A percentile compares a stretch with the other conserved stretches of the same genome.
Evolutionary conservation across 2,888 invertebrate species (phyloP).

Genomic region (Spilarctia lutea): DNA sequence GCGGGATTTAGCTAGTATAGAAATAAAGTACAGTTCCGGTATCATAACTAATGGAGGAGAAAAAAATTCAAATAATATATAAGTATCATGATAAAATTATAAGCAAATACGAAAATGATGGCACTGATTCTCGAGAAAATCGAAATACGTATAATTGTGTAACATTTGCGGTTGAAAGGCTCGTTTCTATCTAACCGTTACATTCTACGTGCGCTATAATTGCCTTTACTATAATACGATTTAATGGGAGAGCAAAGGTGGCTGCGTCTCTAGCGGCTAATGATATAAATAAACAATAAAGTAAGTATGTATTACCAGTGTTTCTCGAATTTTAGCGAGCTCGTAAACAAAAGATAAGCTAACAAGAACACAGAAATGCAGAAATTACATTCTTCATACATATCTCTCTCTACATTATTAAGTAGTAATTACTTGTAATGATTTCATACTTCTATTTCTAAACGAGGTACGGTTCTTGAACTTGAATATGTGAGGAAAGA

Average conservation of each 20-base stretch:
- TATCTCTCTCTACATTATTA: not conserved
- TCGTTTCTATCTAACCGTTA: conserved; percentile 26
- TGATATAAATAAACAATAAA: not conserved
- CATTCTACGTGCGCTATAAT: conserved; percentile 46
- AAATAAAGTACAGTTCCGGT: no score
- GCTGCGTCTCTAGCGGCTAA: conserved; percentile 44
- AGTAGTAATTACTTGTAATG: not conserved
- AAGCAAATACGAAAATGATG: not conserved
- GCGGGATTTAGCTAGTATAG: no score
- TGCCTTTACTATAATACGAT: conserved; percentile 42
- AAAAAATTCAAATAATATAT: no score
- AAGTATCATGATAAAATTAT: not conserved
- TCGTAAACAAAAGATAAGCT: not conserved
- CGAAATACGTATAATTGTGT: conserved; percentile 31
- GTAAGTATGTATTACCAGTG: conserved; percentile 10
- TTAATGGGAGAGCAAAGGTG: conserved; percentile 60
- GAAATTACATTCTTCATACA: not conserved
- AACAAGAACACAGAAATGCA: not conserved
- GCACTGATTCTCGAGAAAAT: conserved; percentile 34
- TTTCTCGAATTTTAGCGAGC: conserved; percentile 18
- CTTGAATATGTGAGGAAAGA: not conserved
- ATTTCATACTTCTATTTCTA: not conserved
- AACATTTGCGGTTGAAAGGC: conserved; percentile 33
- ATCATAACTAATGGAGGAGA: no score
- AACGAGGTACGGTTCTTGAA: not conserved